Percentiles rank a stretch among this genome's conserved stretches.
These are phyloP conservation scores for Argyrosomus japonicus DNA, from an alignment of 2,113 vertebrate species.

Conservation along the genomic window DNA sequence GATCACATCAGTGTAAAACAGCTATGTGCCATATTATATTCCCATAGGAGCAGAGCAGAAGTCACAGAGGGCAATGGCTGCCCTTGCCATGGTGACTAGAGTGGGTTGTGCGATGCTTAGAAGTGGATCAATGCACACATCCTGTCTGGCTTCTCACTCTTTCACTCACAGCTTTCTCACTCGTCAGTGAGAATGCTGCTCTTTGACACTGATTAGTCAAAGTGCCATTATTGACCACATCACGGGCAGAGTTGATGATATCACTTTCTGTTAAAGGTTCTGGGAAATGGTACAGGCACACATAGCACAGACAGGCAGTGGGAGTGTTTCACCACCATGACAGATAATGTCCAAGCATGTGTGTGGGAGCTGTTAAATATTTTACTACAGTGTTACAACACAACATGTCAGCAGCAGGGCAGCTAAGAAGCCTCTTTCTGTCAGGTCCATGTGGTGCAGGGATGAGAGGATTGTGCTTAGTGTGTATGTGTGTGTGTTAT, in stretches of 20 bases:
- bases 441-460: conserved; percentile 32
- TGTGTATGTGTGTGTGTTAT: conserved; percentile 27
- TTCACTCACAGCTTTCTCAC: conserved; percentile 47
- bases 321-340: conserved; percentile 15
- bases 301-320: conserved; percentile 15
- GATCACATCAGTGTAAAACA: conserved; percentile 17
- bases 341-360: conserved; percentile 8
- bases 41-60: conserved; percentile 6
- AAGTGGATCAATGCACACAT: conserved; percentile 73
- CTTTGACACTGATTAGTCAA: conserved; percentile 52
- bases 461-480: conserved; percentile 18
- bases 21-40: not conserved
- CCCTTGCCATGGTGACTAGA: conserved; percentile 44
- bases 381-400: conserved; percentile 43
- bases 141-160: conserved; percentile 68
- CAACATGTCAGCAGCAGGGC: conserved; percentile 41
- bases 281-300: conserved; percentile 51
- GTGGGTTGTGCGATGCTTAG: conserved; percentile 36
- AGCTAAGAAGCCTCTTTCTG: conserved; percentile 40
- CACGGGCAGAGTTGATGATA: conserved; percentile 51
- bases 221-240: conserved; percentile 63
- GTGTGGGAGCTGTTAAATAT: conserved; percentile 35
- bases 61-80: conserved; percentile 40
- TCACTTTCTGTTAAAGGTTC: conserved; percentile 62
- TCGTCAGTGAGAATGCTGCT: conserved; percentile 26